Evolutionary conservation across 92 coral and sea anemone species (phyloP), one percentile per base, ranked within the genome.

Genomic region (Hydrozoanthus gracilis): DNA sequence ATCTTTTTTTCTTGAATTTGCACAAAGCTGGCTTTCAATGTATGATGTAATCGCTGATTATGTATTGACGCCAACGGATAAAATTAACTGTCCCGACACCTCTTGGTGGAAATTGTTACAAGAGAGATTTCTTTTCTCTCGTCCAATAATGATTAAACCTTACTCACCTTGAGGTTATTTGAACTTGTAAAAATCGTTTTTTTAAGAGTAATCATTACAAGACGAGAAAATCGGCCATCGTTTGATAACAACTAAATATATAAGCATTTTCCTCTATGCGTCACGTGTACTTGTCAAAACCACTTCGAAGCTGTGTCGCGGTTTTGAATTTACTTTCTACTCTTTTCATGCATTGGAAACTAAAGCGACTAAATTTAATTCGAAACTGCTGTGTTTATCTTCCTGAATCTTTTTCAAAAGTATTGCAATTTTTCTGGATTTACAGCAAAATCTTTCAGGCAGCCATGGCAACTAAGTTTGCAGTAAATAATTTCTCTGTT

Each of bases 401-500:
- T 75, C 51, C 6, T 12, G 72, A 45, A 10, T 27, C 10, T 49
- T 48, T 11, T 47, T 8, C 17, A 12, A 65, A 80, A 49, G 8
- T 48, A 9, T n/a, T 62, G 85, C n/a, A 48, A 60, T 64, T 66
- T 80, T 64, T 44, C 39, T 44, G 85, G 55, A 64, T 64, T 80
- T 80, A 45, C 47, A 66, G 58, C 61, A 66, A 39, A 17, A 46
- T 80, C 85, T 18, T 46, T 56, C 3, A 65, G 39, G 73, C 45
- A 62, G 64, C 85, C 85, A 80, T 80, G 85, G 69, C 85, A 80
- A 80, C 85, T 80, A 49, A 80, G 49, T 47, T 65, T 49, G 48
- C 85, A 65, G 85, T 64, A 80, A 80, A 80, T 80, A 48, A 80
- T 80, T 80, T 65, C 65, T 61, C 48, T 80, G 85, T 80, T 65